phyloP scores from a whole-genome alignment of 2,888 invertebrate genomes.

The Pollenia griseotomentosa region DNA sequence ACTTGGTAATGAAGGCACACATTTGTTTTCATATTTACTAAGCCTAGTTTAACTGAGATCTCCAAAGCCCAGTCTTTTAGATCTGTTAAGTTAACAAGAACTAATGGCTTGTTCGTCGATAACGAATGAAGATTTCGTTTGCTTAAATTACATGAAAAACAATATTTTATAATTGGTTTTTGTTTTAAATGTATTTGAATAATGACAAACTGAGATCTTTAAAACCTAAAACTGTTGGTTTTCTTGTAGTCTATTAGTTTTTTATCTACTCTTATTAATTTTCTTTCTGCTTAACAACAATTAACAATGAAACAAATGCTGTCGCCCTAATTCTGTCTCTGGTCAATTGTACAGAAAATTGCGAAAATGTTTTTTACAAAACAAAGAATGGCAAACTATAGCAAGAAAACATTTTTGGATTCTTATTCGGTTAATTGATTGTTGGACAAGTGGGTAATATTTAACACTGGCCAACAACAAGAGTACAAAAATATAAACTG shows the following conservation, averaged over 20 bases:
- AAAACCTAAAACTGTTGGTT: neutral
- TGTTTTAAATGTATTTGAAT: no score
- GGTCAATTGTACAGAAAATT: conserved; percentile 21
- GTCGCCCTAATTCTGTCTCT: conserved; percentile 39
- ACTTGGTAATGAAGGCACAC: no score
- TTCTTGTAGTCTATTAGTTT: neutral
- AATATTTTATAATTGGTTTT: no score
- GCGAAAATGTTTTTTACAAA: neutral
- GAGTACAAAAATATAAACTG: neutral
- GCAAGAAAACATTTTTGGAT: neutral
- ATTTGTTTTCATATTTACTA: no score
- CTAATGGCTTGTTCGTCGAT: no score
- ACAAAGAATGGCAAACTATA: conserved; percentile 45
- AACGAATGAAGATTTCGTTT: no score
- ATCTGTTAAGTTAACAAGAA: no score
- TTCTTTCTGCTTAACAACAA: neutral
- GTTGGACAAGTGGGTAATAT: conserved; percentile 60
- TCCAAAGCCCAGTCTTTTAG: no score
- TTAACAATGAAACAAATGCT: neutral
- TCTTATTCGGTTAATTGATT: conserved; percentile 53
- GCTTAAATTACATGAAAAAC: no score
- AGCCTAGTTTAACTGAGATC: no score
- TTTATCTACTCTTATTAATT: neutral
- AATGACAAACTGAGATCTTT: no score
- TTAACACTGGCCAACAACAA: conserved; percentile 52